Evolutionary conservation across 1,140 invertebrate genomes (phyloP).

Genomic region (Diuraphis noxia): DNA sequence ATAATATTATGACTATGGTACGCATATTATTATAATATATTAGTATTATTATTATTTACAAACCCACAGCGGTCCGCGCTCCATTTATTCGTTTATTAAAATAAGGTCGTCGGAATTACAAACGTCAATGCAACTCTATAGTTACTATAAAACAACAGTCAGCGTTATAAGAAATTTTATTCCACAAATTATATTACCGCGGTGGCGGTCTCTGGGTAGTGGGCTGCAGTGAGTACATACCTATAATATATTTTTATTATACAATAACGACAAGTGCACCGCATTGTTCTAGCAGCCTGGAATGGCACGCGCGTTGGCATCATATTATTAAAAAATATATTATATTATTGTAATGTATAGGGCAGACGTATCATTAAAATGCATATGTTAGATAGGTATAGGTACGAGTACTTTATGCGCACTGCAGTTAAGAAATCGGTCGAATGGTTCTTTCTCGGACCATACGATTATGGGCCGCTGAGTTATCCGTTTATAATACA

Average conservation of each 20-base stretch:
- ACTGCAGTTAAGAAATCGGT: background rate
- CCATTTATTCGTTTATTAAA: background rate
- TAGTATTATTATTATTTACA: too few species aligned
- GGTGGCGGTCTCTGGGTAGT: background rate
- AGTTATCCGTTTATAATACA: background rate
- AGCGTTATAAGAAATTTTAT: background rate
- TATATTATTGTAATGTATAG: background rate
- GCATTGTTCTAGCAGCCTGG: background rate
- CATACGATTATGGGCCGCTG: background rate
- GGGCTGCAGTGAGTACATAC: background rate
- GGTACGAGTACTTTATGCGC: background rate
- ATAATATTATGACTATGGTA: background rate
- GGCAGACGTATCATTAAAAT: background rate
- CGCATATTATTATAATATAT: background rate
- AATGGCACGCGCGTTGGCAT: background rate
- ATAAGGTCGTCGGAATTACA: constrained; percentile 3
- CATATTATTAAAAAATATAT: background rate
- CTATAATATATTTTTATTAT: background rate
- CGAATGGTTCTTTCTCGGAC: background rate
- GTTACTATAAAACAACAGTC: background rate
- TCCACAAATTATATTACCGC: background rate
- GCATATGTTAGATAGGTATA: background rate
- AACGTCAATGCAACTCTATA: background rate
- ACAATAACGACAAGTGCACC: background rate
- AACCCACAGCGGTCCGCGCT: background rate